Evolutionary conservation across 2,888 invertebrate genomes (phyloP), one percentile per base, ranked within the genome.

Genomic region (Cerceris rybyensis): DNA sequence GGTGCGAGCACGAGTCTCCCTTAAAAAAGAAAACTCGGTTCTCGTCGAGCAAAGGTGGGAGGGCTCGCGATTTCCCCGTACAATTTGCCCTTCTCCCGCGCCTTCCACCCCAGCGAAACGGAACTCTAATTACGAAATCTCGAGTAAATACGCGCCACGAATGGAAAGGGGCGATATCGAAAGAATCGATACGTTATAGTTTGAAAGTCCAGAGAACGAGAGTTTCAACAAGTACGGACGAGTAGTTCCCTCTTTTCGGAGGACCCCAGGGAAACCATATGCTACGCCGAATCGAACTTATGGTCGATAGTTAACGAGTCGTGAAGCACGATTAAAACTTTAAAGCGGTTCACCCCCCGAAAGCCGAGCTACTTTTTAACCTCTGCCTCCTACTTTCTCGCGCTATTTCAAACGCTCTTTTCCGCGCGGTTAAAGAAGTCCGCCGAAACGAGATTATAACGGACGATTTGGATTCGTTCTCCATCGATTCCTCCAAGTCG

Each of bases 251-350:
- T 73, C 80, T 70, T 78, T 69, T 59, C 70, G 75, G 74, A 80
- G 80, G 70, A 72, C 71, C 71, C 63, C 67, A 76, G 73, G 28
- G 28, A 28, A 28, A 28, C 52, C 70, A 78, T 74, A 77, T 75
- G 73, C 74, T 65, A 63, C 71, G 69, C 63, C 80, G 70, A 81
- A 73, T 77, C 77, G 72, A 78, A 76, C 65, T 78, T 80, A 85
- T 78, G 78, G 78, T 75, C 82, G 81, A 80, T 77, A 83, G 80
- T 75, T 86, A 87, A 87, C 86, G 86, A 87, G 82, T 82, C 83
- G 83, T 81, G 83, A 83, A 84, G 79, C 78, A 69, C 85, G 85
- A 89, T 88, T 89, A 87, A 88, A 88, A 89, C 83, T 88, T 88
- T 79, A 75, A 80, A 85, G 78, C 82, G 79, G 73, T 78, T 82